Evolutionary conservation across 2,888 invertebrate species (phyloP), one percentile per base, ranked within the genome.

Genomic region (Drosophila parthenogenetica): DNA sequence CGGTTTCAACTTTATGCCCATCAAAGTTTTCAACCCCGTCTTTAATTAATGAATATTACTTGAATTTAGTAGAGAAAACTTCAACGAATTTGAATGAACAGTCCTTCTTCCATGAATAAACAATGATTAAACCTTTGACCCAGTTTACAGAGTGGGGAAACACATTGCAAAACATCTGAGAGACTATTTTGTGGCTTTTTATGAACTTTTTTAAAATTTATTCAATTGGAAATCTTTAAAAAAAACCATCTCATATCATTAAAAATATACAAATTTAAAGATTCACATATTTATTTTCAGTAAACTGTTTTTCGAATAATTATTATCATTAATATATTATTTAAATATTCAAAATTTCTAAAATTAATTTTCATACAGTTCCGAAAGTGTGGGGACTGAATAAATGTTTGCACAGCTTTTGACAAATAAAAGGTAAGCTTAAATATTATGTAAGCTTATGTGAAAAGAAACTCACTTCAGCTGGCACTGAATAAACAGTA

Each of bases 41-140:
- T 64, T 54, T 46, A 75, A 71, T 71, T 82, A 86, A 79, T 79
- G 74, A 68, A 62, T 53, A 45, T 40, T 58, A 13, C 42, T 40
- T 73, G 61, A 42, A 55, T 49, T n/a, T 39, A 35, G 35, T 13
- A 16, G 19, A 13, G 19, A 14, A 32, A 42, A 58, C 57, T 50
- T 35, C n/a, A 59, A 17, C 42, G 19, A 25, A 43, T 48, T 61
- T 49, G 16, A 69, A 49, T 42, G 17, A 32, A 54, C 42, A 40
- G 14, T 16, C 5, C 17, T 29, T 14, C 39, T 37, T 13, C 32
- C 59, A 66, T 69, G 79, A 60, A 67, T 79, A 67, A 62, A 58
- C 54, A 57, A 74, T 85, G 16, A 54, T 17, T 46, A 39, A 62
- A 54, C 19, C 54, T 11, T 5, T 76, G 57, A 75, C 61, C 45